Evolutionary conservation across 1,140 invertebrate genomes (phyloP).

Genomic region (Trachelipus rathkii): DNA sequence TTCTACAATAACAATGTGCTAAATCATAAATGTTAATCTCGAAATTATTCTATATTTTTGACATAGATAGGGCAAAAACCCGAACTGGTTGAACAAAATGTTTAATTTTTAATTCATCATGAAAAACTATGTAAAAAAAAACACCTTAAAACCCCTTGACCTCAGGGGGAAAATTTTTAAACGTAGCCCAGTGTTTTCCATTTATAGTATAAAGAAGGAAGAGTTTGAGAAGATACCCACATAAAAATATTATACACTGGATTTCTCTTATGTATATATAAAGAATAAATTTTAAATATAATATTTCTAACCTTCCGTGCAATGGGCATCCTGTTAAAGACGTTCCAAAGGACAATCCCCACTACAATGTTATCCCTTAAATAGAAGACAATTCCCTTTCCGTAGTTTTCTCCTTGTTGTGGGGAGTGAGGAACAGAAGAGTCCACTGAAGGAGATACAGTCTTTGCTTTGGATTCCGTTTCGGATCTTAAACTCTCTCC

Average conservation of each 20-base stretch:
- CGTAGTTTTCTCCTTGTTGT: conserved; percentile 60
- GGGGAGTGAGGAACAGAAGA: conserved; percentile 43
- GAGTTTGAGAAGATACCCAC: too few species aligned
- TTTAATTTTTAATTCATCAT: neutral
- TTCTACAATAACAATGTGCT: too few species aligned
- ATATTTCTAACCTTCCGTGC: conserved; percentile 61
- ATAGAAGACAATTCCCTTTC: conserved; percentile 87
- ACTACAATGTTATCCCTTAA: conserved; percentile 76
- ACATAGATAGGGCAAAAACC: too few species aligned
- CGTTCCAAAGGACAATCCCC: conserved; percentile 88
- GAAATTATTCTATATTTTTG: too few species aligned
- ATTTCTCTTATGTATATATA: too few species aligned
- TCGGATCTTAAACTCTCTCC: conserved; percentile 54
- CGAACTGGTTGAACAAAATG: too few species aligned
- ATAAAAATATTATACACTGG: too few species aligned
- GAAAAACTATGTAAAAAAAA: neutral
- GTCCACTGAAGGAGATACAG: conserved; percentile 10
- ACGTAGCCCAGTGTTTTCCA: too few species aligned
- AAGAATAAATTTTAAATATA: too few species aligned
- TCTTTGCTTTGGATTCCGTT: conserved; percentile 48
- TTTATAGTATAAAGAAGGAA: too few species aligned
- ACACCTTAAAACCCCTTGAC: neutral
- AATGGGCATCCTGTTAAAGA: conserved; percentile 85
- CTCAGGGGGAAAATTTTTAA: neutral
- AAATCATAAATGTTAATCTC: too few species aligned